Conservation (phyloP, 2,888 invertebrate species). For the Anticlea derivata region DNA sequence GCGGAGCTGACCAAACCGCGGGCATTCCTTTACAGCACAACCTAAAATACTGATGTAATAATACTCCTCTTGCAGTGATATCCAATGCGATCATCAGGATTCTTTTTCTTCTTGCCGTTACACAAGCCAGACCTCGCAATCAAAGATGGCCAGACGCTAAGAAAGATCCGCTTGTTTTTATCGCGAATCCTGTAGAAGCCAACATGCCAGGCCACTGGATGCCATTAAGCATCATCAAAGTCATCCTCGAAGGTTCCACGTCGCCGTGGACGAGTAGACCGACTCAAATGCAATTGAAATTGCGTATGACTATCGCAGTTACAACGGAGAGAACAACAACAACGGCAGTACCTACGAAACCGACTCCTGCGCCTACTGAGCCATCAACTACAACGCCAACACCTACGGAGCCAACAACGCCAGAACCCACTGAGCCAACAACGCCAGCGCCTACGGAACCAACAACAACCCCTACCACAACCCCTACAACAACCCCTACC, state of each 20-base stretch:
- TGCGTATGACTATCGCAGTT: background rate
- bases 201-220: constrained; percentile 66
- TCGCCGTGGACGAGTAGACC: constrained; percentile 11
- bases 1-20: too few relatives aligned
- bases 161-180: constrained; percentile 45
- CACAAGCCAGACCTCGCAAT: constrained; percentile 8
- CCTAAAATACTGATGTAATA: too few relatives aligned
- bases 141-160: constrained; percentile 39
- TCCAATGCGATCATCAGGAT: constrained; percentile 26
- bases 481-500: background rate
- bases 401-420: background rate
- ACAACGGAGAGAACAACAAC: background rate
- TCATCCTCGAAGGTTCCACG: constrained; percentile 43
- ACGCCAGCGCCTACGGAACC: background rate
- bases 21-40: too few relatives aligned
- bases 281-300: background rate
- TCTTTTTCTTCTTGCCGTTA: constrained; percentile 17
- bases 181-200: constrained; percentile 63
- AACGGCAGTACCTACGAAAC: too few relatives aligned
- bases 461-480: background rate
- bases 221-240: constrained; percentile 58
- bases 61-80: constrained; percentile 37
- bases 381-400: constrained; percentile 10
- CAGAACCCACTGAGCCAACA: background rate
- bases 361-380: constrained; percentile 25